A percentile compares a stretch with the other conserved stretches of the same genome.
These are phyloP conservation scores for Anableps anableps DNA, from an alignment of 2,797 vertebrate genomes.

Conservation along the genomic window DNA sequence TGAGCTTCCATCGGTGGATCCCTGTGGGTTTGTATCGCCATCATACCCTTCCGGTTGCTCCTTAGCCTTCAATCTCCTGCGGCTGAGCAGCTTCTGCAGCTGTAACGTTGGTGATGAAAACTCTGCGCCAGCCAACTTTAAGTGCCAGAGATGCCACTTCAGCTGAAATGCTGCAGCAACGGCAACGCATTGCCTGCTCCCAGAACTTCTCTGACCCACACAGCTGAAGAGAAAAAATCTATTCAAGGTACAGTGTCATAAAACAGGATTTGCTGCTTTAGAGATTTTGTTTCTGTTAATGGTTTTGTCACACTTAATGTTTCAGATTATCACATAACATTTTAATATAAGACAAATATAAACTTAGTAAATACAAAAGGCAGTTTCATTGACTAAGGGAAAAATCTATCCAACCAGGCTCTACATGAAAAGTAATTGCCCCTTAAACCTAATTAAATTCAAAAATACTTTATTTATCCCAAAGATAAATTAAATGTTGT, in stretches of 20 bases:
- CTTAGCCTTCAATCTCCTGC: slow-evolving; percentile 59
- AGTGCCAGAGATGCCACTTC: slow-evolving; percentile 80
- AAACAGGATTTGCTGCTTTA: not conserved
- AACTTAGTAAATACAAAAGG: not conserved
- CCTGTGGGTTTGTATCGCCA: slow-evolving; percentile 1
- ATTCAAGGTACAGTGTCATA: not conserved
- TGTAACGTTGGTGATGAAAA: slow-evolving; percentile 87
- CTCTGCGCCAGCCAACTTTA: slow-evolving; percentile 83
- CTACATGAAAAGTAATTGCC: no score
- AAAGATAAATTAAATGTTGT: no score
- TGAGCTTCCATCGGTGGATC: not conserved
- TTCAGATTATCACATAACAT: not conserved
- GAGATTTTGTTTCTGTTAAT: not conserved
- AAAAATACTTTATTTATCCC: no score
- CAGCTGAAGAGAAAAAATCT: slow-evolving; percentile 64
- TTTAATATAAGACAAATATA: not conserved
- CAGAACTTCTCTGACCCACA: slow-evolving; percentile 83
- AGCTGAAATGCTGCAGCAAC: slow-evolving; percentile 74
- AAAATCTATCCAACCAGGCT: no score
- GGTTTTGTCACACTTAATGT: not conserved
- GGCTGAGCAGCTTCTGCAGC: slow-evolving; percentile 84
- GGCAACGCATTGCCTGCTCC: slow-evolving; percentile 77
- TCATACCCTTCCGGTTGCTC: slow-evolving; percentile 18
- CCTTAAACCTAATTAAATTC: no score
- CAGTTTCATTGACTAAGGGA: not conserved